phyloP scores from a whole-genome alignment of 2,113 vertebrate species.

The Spermophilus dauricus region DNA sequence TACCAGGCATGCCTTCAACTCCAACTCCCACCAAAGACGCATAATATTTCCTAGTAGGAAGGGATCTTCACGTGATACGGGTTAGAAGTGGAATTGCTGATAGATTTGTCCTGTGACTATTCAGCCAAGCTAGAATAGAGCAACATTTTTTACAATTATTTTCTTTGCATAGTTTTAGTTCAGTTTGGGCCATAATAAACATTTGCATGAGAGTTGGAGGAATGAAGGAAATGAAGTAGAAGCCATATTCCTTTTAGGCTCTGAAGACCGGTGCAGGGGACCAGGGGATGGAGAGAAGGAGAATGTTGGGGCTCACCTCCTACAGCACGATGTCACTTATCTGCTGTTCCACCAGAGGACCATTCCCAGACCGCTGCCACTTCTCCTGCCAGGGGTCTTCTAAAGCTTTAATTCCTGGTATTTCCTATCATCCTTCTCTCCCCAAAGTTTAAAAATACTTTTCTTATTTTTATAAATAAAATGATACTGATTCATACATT shows the following conservation, averaged over 20 bases:
- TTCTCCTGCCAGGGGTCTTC: not conserved
- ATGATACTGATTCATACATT: not conserved
- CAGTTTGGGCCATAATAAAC: not conserved
- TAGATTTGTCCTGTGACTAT: not conserved
- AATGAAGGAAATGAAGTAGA: not conserved
- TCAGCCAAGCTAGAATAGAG: rapidly evolving
- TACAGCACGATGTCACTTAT: not conserved
- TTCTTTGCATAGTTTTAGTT: not conserved
- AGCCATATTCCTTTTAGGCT: not conserved
- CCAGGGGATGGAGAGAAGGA: not conserved
- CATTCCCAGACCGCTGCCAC: too few species aligned
- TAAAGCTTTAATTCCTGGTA: not conserved
- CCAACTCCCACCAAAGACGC: too few species aligned
- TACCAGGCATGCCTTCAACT: not conserved
- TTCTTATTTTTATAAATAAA: not conserved
- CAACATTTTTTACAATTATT: not conserved
- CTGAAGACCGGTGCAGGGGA: not conserved
- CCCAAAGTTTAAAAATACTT: not conserved
- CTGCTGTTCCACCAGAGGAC: not conserved
- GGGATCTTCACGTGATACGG: not conserved
- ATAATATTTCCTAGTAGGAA: not conserved
- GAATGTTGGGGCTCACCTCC: not conserved
- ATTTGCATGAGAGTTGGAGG: not conserved
- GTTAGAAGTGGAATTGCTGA: not conserved
- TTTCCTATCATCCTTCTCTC: not conserved